These are phyloP conservation scores for Sphaerophoria taeniata DNA, from an alignment of 2,888 invertebrate genomes.

Conservation along the genomic window DNA sequence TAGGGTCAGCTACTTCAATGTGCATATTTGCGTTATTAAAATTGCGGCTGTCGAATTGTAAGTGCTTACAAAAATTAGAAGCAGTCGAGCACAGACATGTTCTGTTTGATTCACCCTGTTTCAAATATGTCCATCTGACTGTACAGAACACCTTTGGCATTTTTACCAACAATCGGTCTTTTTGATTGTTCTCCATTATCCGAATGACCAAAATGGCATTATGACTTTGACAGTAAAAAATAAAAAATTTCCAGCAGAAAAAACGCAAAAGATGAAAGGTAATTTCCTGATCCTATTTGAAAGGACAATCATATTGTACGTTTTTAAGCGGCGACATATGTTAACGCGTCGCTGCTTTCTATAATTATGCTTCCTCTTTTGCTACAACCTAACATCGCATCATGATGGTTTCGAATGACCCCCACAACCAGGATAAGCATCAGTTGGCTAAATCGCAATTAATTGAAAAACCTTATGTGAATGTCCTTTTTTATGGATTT, in stretches of 20 bases:
- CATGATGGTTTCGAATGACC: slow-evolving; percentile 38
- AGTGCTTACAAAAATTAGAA: no score
- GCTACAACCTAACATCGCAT: slow-evolving; percentile 3
- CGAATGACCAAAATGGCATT: slow-evolving; percentile 51
- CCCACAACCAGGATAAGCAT: slow-evolving; percentile 54
- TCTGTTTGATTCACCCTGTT: background rate
- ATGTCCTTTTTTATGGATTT: slow-evolving; percentile 67
- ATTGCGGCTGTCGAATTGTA: no score
- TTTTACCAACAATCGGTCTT: slow-evolving; percentile 29
- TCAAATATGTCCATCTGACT: background rate
- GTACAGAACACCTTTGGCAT: slow-evolving; percentile 54
- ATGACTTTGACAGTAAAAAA: slow-evolving; percentile 13
- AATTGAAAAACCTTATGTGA: slow-evolving; percentile 70
- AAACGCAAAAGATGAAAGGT: slow-evolving; percentile 70
- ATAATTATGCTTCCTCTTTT: slow-evolving; percentile 66
- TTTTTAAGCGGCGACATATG: slow-evolving; percentile 69
- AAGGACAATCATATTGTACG: slow-evolving; percentile 14
- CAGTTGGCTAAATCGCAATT: slow-evolving; percentile 75
- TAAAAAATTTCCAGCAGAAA: slow-evolving; percentile 5
- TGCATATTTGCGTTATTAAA: no score
- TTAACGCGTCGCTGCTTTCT: slow-evolving; percentile 71
- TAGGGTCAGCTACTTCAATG: no score
- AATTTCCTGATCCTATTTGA: slow-evolving; percentile 57
- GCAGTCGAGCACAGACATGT: no score
- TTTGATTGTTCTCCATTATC: slow-evolving; percentile 56